Evolutionary conservation across 2,888 invertebrate genomes (phyloP), one percentile per base, ranked within the genome.

Genomic region (Tipula vernalis): DNA sequence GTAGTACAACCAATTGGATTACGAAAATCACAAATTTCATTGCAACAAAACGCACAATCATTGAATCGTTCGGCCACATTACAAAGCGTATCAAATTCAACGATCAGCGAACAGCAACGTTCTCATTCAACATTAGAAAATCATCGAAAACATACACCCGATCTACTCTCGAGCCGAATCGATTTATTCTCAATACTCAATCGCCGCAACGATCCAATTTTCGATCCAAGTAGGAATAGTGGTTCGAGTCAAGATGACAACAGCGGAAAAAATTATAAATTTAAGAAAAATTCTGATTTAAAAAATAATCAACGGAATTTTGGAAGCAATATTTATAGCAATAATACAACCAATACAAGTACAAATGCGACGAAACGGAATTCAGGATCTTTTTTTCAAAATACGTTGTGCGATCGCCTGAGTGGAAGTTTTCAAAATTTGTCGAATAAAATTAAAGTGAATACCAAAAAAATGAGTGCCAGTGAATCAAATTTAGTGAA

Each of bases 391-490:
- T 28, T 28, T 10, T 10, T 28, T 57, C 51, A 57, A 57, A 57
- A 57, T 57, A 86, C 71, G 36, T 86, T 87, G 18, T 87, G 87
- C 83, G 85, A 87, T 51, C 87, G 87, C 0, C 42, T 87, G 13
- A 86, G 87, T 86, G 87, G 86, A 13, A 87, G 86, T 86, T 13
- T 87, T 41, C 86, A 87, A 83, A 86, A 86, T 83, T 86, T 86
- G 42, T 42, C 36, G 36, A 42, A 83, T 84, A 84, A 84, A 84
- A 36, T 84, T 84, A 84, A 41, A 84, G 84, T 84, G 6, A 84
- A 41, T 84, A 39, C 15, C n/a, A 84, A 84, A 84, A 84, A 84
- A 84, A 39, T 84, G 41, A 84, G 84, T 84, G 84, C 84, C 41
- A 84, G 84, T 41, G 84, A 84, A 84, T 84, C 84, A 41, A 84